Conservation (phyloP, 1,140 invertebrate genomes). For the Drosophila ficusphila region DNA sequence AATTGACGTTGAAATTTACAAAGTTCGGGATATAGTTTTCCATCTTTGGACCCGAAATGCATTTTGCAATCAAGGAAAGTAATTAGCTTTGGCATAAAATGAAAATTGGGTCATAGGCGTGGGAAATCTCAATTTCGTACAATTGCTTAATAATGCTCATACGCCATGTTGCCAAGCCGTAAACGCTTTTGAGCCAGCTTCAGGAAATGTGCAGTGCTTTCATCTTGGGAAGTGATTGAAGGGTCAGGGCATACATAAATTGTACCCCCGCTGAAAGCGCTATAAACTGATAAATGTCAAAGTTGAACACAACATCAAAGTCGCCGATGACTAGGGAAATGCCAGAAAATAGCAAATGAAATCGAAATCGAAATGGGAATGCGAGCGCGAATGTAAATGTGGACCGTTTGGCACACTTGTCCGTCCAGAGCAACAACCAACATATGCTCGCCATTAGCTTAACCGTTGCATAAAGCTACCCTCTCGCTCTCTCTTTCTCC, state of each 20-base stretch:
- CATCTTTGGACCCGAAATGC: not conserved
- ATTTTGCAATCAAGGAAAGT: not conserved
- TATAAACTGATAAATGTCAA: slow-evolving; percentile 54
- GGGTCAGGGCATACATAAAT: slow-evolving; percentile 4
- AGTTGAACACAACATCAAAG: slow-evolving; percentile 58
- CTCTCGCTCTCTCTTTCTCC: not conserved
- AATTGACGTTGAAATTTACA: slow-evolving; percentile 20
- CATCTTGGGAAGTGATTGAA: slow-evolving; percentile 7
- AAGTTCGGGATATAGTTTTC: not conserved
- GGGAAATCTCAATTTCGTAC: not conserved
- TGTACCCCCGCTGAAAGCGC: not conserved
- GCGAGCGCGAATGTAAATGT: slow-evolving; percentile 17
- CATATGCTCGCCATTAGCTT: slow-evolving; percentile 33
- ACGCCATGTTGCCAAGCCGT: slow-evolving; percentile 6
- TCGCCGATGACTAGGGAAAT: not conserved
- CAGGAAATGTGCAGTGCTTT: slow-evolving; percentile 1
- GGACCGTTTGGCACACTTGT: slow-evolving; percentile 40
- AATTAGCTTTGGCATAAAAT: not conserved
- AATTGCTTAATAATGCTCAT: not conserved
- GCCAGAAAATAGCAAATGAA: slow-evolving; percentile 49
- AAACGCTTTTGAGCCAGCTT: not conserved
- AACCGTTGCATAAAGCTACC: slow-evolving; percentile 59
- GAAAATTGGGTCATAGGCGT: not conserved
- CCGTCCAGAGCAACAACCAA: slow-evolving; percentile 27
- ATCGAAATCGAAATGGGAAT: slow-evolving; percentile 51